A percentile compares a stretch with the other conserved stretches of the same genome.
Evolutionary conservation across 1,140 invertebrate species (phyloP).

Genomic region (Hypsibius dujardini): DNA sequence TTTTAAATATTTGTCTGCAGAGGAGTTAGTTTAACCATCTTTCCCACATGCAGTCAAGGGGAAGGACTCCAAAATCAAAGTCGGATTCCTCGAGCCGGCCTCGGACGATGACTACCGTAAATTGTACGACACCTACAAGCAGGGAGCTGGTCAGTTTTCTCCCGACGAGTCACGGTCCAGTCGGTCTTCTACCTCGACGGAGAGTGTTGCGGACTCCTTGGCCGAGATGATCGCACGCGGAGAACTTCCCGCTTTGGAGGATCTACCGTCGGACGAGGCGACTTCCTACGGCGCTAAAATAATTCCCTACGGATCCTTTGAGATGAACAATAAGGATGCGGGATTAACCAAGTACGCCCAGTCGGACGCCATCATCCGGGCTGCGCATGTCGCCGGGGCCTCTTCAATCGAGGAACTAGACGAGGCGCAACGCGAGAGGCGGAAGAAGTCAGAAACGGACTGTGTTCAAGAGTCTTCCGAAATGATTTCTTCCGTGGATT

Average conservation of each 20-base stretch:
- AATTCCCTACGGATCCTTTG: constrained; percentile 8
- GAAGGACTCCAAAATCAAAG: not conserved
- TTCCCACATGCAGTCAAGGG: not conserved
- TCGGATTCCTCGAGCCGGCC: not conserved
- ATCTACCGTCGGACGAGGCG: not conserved
- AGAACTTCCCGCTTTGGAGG: not conserved
- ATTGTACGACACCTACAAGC: not conserved
- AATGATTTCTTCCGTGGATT: not conserved
- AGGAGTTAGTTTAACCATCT: too few relatives aligned
- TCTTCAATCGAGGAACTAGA: constrained; percentile 3
- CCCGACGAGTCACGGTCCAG: not conserved
- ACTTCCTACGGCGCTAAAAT: not conserved
- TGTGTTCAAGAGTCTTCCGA: not conserved
- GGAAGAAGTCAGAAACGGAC: not conserved
- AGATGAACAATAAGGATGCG: not conserved
- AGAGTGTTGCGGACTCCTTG: not conserved
- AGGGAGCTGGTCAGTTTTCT: not conserved
- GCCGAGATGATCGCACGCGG: constrained; percentile 5
- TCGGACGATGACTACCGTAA: not conserved
- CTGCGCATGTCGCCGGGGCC: not conserved
- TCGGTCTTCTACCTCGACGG: not conserved
- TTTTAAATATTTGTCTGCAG: too few relatives aligned
- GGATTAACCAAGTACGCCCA: not conserved
- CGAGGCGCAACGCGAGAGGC: not conserved
- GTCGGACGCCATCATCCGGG: not conserved